Base-by-base conservation (phyloP, 2,797 vertebrate species). In the Apogon hyalosoma region DNA sequence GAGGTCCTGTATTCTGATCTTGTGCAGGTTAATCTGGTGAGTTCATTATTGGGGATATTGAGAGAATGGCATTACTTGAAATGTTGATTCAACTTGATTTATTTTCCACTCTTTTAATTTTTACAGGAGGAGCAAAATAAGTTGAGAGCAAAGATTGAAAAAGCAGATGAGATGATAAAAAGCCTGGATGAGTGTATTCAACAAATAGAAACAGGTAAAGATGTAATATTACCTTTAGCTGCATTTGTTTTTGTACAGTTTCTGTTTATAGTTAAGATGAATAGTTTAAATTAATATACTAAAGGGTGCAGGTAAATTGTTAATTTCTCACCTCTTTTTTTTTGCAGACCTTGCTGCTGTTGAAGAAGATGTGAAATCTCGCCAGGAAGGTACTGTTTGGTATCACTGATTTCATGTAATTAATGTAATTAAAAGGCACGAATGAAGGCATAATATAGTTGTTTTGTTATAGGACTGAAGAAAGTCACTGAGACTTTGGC, bases 121-220 rank as follows among this genome's bases (percentile, higher is more conserved):
- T 77, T 55, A 45, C 54, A 94, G 94, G 86, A 90, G 28, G 84
- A 90, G 77, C 88, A 93, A 13, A 82, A 89, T 42, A 90, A 73
- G 24, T 49, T 94, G 77, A 83, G 46, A 55, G 77, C 71, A 55
- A 88, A 64, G 15, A 75, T 93, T 33, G 61, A 78, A 4, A 46
- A 91, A 66, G 87, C 89, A 0, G 86, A 92, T 10, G 71, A 85
- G 43, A 90, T 91, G 80, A 73, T 93, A 11, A 76, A 73, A 74
- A 82, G 79, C 46, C 74, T 95, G 57, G 91, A 94, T 50, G 86
- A 84, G 33, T 92, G 90, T 62, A 85, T 94, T 40, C 10, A 33
- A 61, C 76, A 90, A 42, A 57, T 94, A 54, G 87, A 94, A 87
- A 69, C 84, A 28, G 94, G 94, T 95, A 82, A 19, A 54, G 18